A percentile compares a stretch with the other conserved stretches of the same genome.
These are phyloP conservation scores for Ariopsis seemanni DNA, from an alignment of 2,113 vertebrate genomes.

Conservation along the genomic window DNA sequence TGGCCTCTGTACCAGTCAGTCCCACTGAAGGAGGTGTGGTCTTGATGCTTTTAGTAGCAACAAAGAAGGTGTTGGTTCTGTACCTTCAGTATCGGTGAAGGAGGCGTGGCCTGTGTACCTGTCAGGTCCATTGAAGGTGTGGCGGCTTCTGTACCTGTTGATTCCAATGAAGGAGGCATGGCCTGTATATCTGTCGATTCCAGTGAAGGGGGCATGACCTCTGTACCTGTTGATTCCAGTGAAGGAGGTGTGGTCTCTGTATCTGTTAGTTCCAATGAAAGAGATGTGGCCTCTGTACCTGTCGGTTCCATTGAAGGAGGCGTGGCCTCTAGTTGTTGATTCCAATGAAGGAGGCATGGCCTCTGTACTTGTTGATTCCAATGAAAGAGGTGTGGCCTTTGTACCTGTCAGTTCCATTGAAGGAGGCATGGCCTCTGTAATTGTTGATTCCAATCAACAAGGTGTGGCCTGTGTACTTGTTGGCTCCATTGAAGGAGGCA, in stretches of 20 bases:
- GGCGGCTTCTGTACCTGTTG: background rate
- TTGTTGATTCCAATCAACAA: too few relatives aligned
- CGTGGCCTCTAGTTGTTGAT: background rate
- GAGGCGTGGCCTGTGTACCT: background rate
- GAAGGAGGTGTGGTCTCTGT: background rate
- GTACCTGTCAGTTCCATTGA: background rate
- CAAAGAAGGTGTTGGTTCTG: background rate
- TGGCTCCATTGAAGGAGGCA: background rate
- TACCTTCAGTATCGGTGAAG: background rate
- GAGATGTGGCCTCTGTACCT: background rate
- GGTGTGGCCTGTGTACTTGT: background rate
- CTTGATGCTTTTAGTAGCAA: background rate
- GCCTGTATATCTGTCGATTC: background rate
- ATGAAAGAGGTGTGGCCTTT: background rate
- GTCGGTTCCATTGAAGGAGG: background rate
- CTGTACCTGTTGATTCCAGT: background rate
- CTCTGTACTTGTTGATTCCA: background rate
- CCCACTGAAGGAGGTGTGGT: background rate
- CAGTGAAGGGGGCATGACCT: background rate
- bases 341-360: background rate
- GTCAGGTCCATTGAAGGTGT: background rate
- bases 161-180: background rate
- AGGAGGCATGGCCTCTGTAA: background rate
- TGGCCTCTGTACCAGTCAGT: too few relatives aligned
- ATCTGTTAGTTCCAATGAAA: accelerated